A percentile compares a stretch with the other conserved stretches of the same genome.
Conservation (phyloP, 2,113 vertebrate genomes). For the Rhabdomys dilectus region DNA sequence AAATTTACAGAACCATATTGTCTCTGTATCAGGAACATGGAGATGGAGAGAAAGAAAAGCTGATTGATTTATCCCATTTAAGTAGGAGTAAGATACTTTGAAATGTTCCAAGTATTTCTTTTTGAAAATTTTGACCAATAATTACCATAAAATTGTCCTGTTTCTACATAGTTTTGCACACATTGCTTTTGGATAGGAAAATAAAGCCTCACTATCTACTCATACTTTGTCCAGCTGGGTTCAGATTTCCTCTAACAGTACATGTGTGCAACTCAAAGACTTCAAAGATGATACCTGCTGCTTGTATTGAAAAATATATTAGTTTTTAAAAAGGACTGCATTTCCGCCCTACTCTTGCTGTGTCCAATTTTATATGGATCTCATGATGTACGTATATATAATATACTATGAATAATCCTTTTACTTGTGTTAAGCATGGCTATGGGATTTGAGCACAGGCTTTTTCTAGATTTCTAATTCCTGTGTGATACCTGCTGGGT, state of each 20-base stretch:
- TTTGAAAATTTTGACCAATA: not conserved
- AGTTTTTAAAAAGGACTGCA: not conserved
- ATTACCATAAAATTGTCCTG: not conserved
- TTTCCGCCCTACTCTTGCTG: not conserved
- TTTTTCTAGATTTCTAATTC: too few relatives aligned
- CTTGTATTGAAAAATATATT: not conserved
- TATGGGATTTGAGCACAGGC: not conserved
- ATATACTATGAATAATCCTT: not conserved
- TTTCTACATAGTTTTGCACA: not conserved
- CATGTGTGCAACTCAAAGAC: not conserved
- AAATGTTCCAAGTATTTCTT: not conserved
- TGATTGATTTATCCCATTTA: not conserved
- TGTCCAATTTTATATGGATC: not conserved
- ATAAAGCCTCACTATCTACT: not conserved
- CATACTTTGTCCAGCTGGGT: not conserved
- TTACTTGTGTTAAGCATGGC: fast-evolving
- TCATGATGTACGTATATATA: not conserved
- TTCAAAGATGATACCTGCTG: not conserved
- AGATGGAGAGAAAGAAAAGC: not conserved
- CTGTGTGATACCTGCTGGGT: not conserved
- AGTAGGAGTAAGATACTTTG: not conserved
- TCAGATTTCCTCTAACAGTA: not conserved
- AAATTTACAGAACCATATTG: too few relatives aligned
- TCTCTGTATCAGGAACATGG: not conserved
- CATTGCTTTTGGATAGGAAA: not conserved